A percentile compares a stretch with the other conserved stretches of the same genome.
These are phyloP conservation scores for Spatulosminthurus flaviceps DNA, from an alignment of 2,888 invertebrate genomes.

Conservation along the genomic window DNA sequence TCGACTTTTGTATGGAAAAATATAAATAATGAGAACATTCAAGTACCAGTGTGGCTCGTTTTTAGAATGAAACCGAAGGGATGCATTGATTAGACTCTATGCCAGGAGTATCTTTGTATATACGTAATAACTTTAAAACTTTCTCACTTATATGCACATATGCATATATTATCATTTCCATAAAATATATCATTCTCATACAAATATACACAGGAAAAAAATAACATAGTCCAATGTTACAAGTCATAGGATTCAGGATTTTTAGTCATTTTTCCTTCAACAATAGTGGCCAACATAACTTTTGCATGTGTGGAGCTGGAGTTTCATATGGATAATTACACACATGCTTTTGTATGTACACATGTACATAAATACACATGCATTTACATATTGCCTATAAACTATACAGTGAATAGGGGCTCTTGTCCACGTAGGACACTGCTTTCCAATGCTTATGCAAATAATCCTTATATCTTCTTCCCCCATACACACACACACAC, in stretches of 20 bases:
- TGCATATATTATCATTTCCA: background rate
- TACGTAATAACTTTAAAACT: conserved; percentile 20
- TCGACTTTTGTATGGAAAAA: conserved; percentile 48
- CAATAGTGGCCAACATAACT: conserved; percentile 31
- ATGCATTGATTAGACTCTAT: conserved; percentile 45
- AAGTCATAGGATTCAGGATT: background rate
- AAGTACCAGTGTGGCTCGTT: conserved; percentile 44
- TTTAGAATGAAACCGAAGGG: conserved; percentile 41
- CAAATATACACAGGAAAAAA: too few relatives aligned
- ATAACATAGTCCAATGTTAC: background rate
- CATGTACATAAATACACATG: too few relatives aligned
- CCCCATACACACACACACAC: conserved; percentile 19
- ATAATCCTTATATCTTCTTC: background rate
- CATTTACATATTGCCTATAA: too few relatives aligned
- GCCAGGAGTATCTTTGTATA: too few relatives aligned
- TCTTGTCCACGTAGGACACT: conserved; percentile 2
- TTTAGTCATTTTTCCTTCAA: conserved; percentile 43
- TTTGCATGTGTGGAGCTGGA: too few relatives aligned
- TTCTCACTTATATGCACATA: conserved; percentile 22
- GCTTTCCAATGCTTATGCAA: background rate
- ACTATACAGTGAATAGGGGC: too few relatives aligned
- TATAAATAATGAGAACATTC: conserved; percentile 45
- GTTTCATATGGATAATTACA: too few relatives aligned
- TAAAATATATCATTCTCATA: too few relatives aligned
- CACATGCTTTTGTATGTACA: conserved; percentile 19